A percentile compares a stretch with the other conserved stretches of the same genome.
Evolutionary conservation across 2,888 invertebrate species (phyloP).

Genomic region (Hydrotaea diabolus): DNA sequence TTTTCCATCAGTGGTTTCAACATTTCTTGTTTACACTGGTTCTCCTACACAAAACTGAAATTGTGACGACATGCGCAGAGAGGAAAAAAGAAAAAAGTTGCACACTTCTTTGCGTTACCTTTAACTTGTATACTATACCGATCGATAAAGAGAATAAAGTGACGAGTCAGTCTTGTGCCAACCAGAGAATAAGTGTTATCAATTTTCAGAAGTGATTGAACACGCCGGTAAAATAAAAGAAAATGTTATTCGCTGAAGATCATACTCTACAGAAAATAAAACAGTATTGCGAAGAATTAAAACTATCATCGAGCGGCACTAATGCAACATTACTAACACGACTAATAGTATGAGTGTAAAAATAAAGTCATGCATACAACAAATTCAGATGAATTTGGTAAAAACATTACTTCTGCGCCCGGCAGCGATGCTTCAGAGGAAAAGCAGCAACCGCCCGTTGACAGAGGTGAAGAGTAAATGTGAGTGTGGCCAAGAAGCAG

Average conservation of each 20-base stretch:
- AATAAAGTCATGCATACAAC: background rate
- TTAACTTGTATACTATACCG: too few relatives aligned
- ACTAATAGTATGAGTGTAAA: constrained; percentile 4
- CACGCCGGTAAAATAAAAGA: background rate
- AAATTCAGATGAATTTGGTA: background rate
- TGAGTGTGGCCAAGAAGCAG: too few relatives aligned
- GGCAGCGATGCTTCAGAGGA: constrained; percentile 20
- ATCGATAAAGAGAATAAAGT: background rate
- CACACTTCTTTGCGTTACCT: too few relatives aligned
- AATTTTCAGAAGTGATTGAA: constrained; percentile 16
- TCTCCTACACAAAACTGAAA: too few relatives aligned
- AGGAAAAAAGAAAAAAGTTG: too few relatives aligned
- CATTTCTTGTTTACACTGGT: too few relatives aligned
- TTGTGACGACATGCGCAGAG: too few relatives aligned
- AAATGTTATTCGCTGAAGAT: background rate
- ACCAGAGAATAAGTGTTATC: background rate
- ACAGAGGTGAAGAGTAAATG: constrained; percentile 7
- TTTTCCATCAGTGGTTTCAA: too few relatives aligned
- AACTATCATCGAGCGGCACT: background rate
- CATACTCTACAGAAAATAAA: background rate
- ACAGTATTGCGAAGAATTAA: background rate
- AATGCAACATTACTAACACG: background rate
- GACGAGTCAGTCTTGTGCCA: background rate
- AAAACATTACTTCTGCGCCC: constrained; percentile 6
- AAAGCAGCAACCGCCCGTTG: background rate